Evolutionary conservation across 2,113 vertebrate genomes (phyloP), one percentile per base, ranked within the genome.

Genomic region (Todiramphus chloris): DNA sequence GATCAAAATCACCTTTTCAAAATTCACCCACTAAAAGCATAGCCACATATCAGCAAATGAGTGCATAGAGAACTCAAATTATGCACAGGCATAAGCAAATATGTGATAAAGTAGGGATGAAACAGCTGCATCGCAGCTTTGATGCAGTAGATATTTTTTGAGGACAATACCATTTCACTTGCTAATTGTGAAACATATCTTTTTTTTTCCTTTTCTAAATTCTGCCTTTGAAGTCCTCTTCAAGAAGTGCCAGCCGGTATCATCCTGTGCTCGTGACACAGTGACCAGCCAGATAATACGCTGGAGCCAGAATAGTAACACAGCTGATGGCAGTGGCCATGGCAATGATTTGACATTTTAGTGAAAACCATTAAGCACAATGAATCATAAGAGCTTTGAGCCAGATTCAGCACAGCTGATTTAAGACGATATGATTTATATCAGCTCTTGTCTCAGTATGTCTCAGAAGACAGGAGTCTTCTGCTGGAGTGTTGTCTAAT

Each of bases 391-490:
- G 60, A 87, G 21, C 39, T 92, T 41, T 90, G 79, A 68, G 85
- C 66, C 39, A 68, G 75, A 19, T 37, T 74, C 94, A 95, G 68
- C 43, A 39, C 50, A 62, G 56, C 48, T 89, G 88, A 93, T 92
- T 94, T 88, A 92, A 72, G 85, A 88, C 1, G 1, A 21, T 77
- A 33, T 62, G 76, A 96, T 95, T 95, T 95, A 96, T 51, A 28
- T 84, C 93, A 89, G 66, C 73, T 58, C 60, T 72, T 64, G 69
- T 68, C 83, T 94, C 24, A 2, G n/a, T 39, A 5, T 75, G 86
- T 55, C 91, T 96, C 89, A 69, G 60, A 95, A 89, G 80, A 83
- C 60, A 91, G 43, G 50, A 90, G 35, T 63, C 92, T 93, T 63
- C 86, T 92, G 64, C 48, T 81, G 79, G 63, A 62, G 56, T 81